Base-by-base conservation (phyloP, 2,888 invertebrate species). In the Ganaspis brasiliensis region DNA sequence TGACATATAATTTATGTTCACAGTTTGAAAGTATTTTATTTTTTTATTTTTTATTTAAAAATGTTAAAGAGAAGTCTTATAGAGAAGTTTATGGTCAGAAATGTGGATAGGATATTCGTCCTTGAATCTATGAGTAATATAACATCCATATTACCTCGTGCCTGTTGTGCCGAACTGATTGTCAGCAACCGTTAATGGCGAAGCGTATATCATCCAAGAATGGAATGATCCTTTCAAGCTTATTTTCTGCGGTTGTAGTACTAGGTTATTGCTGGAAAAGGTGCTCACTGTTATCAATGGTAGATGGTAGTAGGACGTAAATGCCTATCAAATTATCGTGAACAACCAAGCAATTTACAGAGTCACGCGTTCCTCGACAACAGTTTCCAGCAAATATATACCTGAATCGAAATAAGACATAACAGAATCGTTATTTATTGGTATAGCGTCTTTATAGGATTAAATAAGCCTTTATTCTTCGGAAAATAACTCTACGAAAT, bases 101-200 rank as follows among this genome's bases (percentile, higher is more conserved):
- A 55, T 55, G 19, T 19, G 16, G 52, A 55, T 55, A 55, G 52
- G 59, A 24, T n/a, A n/a, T 31, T 59, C 26, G 59, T 59, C 26
- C 59, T 59, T 59, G 59, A 24, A 31, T 59, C 59, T 59, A 59
- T 59, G 59, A 59, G 31, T 59, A 26, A 59, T 59, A 59, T 59
- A 59, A 31, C 59, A 59, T 59, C 31, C 26, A 31, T 59, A 59
- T 59, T 59, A 59, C 31, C 14, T 59, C 59, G 59, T 59, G 12
- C 59, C n/a, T 59, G 59, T 26, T 59, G 59, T 59, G 31, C 59
- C 59, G 31, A 59, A 59, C 31, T 59, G 31, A 59, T 59, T 59
- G 59, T 59, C 31, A 59, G 59, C 59, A 26, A 16, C 59, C 59
- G 31, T 59, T 59, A 59, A 59, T 59, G 59, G 59, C 14, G 9